Conservation (phyloP, 2,888 invertebrate species). For the Diarsia rubi region DNA sequence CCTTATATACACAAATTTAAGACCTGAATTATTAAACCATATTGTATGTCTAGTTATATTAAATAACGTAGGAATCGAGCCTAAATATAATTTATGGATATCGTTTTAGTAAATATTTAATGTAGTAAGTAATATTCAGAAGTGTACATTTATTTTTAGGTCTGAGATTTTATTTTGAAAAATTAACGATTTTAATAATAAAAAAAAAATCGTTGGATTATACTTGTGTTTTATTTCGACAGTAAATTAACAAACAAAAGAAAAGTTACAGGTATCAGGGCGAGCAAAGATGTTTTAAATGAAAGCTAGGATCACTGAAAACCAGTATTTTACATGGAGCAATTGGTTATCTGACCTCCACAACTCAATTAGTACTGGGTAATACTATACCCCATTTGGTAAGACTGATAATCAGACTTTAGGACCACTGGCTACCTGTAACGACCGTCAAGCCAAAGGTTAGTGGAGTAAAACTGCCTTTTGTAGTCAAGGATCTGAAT, state of each 20-base stretch:
- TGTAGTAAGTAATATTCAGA: constrained; percentile 37
- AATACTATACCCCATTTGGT: too few species aligned
- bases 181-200: constrained; percentile 70
- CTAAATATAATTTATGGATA: constrained; percentile 56
- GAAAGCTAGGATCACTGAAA: background rate
- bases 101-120: constrained; percentile 37
- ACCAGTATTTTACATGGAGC: too few species aligned
- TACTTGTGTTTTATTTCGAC: constrained; percentile 41
- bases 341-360: too few species aligned
- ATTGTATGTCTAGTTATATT: constrained; percentile 38
- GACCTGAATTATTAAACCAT: constrained; percentile 34
- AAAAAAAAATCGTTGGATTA: constrained; percentile 69
- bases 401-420: too few species aligned
- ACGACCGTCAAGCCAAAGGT: too few species aligned
- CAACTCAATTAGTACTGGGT: too few species aligned
- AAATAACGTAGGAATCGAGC: constrained; percentile 56
- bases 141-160: constrained; percentile 62
- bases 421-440: too few species aligned
- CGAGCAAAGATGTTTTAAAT: background rate
- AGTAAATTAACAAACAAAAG: background rate
- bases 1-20: constrained; percentile 28
- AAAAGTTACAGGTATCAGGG: background rate
- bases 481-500: too few species aligned
- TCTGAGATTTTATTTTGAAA: constrained; percentile 73
- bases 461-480: too few species aligned